Conservation (phyloP, 2,888 invertebrate species). For the Vannuccia rotundouncinata region DNA sequence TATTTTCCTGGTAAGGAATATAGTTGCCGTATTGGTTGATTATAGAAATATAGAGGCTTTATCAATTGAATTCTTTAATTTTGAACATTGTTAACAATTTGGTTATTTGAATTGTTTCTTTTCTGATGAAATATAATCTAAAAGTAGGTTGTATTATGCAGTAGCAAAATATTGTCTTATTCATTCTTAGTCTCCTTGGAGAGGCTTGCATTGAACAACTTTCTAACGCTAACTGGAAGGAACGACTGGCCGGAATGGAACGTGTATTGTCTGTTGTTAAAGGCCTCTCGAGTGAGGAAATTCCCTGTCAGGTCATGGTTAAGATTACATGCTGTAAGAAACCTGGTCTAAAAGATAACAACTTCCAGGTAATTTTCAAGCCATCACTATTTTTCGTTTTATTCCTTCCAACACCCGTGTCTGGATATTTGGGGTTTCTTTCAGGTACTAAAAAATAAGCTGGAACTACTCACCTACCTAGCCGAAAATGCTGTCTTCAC, state of each 20-base stretch:
- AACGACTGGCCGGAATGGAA: constrained; percentile 69
- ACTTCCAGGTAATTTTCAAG: constrained; percentile 67
- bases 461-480: constrained; percentile 72
- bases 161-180: too few relatives aligned
- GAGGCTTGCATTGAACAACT: constrained; percentile 53
- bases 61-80: too few relatives aligned
- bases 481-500: constrained; percentile 63
- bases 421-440: too few relatives aligned
- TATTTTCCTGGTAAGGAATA: too few relatives aligned
- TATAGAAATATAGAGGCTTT: too few relatives aligned
- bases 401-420: neutral
- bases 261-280: constrained; percentile 30
- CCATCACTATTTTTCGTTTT: neutral
- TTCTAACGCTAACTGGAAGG: constrained; percentile 77
- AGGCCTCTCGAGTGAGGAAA: constrained; percentile 52
- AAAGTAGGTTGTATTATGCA: too few relatives aligned
- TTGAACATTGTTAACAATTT: too few relatives aligned
- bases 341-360: constrained; percentile 78
- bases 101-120: too few relatives aligned
- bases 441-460: constrained; percentile 70
- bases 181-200: constrained; percentile 59
- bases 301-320: constrained; percentile 70
- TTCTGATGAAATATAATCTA: too few relatives aligned
- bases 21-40: too few relatives aligned
- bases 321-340: constrained; percentile 67